Evolutionary conservation across 2,797 vertebrate genomes (phyloP), one percentile per base, ranked within the genome.

Genomic region (Smutsia temminckii): DNA sequence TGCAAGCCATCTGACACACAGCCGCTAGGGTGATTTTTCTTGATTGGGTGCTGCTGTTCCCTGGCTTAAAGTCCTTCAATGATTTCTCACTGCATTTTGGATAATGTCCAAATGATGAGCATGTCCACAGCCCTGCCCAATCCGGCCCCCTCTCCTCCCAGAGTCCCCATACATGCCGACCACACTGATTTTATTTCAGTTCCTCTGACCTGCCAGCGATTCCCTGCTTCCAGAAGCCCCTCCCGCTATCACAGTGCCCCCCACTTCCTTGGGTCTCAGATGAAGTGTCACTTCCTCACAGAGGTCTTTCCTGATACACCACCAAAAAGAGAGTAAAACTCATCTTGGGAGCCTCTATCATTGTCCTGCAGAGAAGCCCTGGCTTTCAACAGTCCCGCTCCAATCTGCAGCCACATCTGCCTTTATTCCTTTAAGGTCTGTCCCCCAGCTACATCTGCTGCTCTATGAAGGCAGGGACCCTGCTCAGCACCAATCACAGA

Each of bases 281-380:
- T 53, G 6, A 51, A 75, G 27, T 16, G 63, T 51, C 69, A 64
- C 84, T 83, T 85, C 57, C 81, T 86, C 75, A 46, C 12, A 40
- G 69, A 81, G 57, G 29, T 29, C 61, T 72, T 63, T 94, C 81
- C 68, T 46, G 29, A 53, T 53, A 61, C 17, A 68, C 21, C 20
- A 18, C 29, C 85, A 80, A 57, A 91, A n/a, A 37, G 85, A 51
- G 79, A 77, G 64, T 42, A 75, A 86, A 87, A 49, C 64, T 29
- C 66, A 75, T 17, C 23, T 0, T 57, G 32, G 63, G 34, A 74
- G 11, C 2, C 1, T 32, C 42, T 0, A 2, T 23, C 17, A 29
- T 51, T 72, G 25, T 23, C 89, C 68, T 40, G 8, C 72, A 34
- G 55, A 64, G 51, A 66, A 17, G 6, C 42, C 2, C 49, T 69